Conservation (phyloP, 37 sponge, comb jelly and placozoan species). For the Haliclona indistincta region DNA sequence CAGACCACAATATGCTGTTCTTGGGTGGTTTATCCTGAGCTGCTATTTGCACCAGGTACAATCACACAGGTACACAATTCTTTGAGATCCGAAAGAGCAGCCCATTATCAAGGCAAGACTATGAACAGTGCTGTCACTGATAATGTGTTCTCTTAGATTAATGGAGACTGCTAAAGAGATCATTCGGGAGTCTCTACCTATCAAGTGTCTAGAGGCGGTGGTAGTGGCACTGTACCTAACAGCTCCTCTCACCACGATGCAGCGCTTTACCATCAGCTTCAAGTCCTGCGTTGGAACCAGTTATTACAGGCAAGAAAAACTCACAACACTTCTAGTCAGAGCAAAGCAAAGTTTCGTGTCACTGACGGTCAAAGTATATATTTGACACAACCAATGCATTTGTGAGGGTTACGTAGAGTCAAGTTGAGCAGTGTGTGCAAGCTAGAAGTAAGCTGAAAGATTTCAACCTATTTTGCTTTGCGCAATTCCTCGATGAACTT, state of each 20-base stretch:
- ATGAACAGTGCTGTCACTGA: not conserved
- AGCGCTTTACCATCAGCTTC: constrained; percentile 80
- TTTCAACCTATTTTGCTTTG: too few relatives aligned
- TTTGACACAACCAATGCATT: too few relatives aligned
- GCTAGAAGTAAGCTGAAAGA: too few relatives aligned
- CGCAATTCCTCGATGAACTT: too few relatives aligned
- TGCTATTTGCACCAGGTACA: constrained; percentile 54
- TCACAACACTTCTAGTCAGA: too few relatives aligned
- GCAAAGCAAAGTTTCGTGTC: too few relatives aligned
- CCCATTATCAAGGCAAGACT: constrained; percentile 71
- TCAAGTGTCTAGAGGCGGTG: constrained; percentile 98
- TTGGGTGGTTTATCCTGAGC: not conserved
- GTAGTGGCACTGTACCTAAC: constrained; percentile 86
- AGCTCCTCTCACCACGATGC: constrained; percentile 48
- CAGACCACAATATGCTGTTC: not conserved
- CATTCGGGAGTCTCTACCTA: constrained; percentile 88
- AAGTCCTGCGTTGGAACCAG: constrained; percentile 68
- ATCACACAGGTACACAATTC: constrained; percentile 97
- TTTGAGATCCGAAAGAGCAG: constrained; percentile 90
- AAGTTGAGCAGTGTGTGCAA: too few relatives aligned
- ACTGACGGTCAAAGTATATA: too few relatives aligned
- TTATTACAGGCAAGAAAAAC: constrained; percentile 58
- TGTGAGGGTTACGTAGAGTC: too few relatives aligned
- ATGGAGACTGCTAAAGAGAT: constrained; percentile 95
- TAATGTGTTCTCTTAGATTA: constrained; percentile 45